A percentile compares a stretch with the other conserved stretches of the same genome.
phyloP scores from a whole-genome alignment of 2,113 vertebrate genomes.

The Origma solitaria region DNA sequence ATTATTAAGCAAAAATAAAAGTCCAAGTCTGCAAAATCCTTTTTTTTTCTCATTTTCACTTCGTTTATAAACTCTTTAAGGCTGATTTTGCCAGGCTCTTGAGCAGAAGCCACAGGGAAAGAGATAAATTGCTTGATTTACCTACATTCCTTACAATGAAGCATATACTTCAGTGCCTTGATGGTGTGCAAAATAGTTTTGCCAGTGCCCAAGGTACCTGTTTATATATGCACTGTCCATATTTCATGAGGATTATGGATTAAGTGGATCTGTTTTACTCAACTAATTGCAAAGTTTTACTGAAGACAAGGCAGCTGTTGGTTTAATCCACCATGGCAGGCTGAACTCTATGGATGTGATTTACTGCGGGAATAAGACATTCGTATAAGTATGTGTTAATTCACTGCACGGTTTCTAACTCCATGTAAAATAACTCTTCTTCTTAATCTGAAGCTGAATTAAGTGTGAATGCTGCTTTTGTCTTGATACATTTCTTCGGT shows the following conservation, averaged over 20 bases:
- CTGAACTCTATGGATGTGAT: not conserved
- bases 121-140: not conserved
- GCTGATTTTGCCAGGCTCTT: not conserved
- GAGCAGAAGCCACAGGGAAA: not conserved
- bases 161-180: not conserved
- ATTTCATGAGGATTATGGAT: not conserved
- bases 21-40: not conserved
- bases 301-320: not conserved
- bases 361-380: not conserved
- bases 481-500: not conserved
- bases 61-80: not conserved
- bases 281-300: not conserved
- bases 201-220: not conserved
- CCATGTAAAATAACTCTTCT: not conserved
- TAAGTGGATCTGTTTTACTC: not conserved
- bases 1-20: not conserved
- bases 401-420: fast-evolving
- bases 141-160: not conserved
- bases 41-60: not conserved
- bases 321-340: not conserved
- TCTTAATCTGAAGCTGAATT: not conserved
- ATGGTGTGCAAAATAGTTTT: not conserved
- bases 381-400: not conserved
- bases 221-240: not conserved
- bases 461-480: not conserved